Conservation (phyloP, 2,888 invertebrate genomes). For the Bombyx huttoni region DNA sequence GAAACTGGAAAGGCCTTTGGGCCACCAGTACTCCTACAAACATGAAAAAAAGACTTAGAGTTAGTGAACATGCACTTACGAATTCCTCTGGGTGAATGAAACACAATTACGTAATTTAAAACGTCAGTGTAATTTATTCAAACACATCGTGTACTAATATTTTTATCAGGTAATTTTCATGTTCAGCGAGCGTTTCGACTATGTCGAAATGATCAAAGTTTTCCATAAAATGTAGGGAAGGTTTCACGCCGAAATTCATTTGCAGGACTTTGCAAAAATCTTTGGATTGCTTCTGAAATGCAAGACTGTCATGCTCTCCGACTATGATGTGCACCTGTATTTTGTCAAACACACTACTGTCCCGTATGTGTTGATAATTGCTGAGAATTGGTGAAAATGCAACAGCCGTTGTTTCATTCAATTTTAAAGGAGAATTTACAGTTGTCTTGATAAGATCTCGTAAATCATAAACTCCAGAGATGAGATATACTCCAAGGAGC, state of each 20-base stretch:
- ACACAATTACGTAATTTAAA: no score
- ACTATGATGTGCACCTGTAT: conserved; percentile 1
- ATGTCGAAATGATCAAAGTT: conserved; percentile 5
- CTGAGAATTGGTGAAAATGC: conserved; percentile 1
- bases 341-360: not conserved
- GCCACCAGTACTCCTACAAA: no score
- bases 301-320: not conserved
- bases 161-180: conserved; percentile 3
- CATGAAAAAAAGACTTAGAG: no score
- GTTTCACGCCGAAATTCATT: not conserved
- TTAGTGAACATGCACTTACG: no score
- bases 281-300: conserved; percentile 4
- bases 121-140: not conserved
- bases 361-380: not conserved
- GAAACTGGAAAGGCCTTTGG: no score
- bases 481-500: conserved; percentile 1
- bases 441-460: conserved; percentile 1
- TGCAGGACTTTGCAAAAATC: conserved; percentile 2
- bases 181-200: conserved; percentile 2
- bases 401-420: not conserved
- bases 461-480: conserved; percentile 4
- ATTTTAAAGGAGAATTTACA: not conserved
- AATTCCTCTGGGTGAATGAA: no score
- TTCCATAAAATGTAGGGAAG: conserved; percentile 2
- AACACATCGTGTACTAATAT: conserved; percentile 1